These are phyloP conservation scores for Sitta carolinensis DNA, from an alignment of 2,797 vertebrate genomes.

Conservation along the genomic window DNA sequence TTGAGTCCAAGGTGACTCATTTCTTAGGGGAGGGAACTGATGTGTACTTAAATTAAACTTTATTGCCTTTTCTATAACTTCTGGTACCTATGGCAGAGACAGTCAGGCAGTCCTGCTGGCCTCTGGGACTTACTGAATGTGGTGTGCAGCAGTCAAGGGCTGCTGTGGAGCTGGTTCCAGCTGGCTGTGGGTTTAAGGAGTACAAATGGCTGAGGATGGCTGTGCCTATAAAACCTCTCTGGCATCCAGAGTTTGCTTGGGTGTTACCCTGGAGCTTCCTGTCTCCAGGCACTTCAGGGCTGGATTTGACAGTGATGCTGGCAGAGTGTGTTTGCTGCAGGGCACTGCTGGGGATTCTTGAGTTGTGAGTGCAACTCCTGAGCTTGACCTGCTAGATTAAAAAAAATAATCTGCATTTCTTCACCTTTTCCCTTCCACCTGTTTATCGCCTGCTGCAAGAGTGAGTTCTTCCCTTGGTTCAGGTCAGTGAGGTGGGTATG, in stretches of 20 bases:
- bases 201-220: background rate
- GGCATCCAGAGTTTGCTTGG: background rate
- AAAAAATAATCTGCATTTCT: background rate
- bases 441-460: background rate
- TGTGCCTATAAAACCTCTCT: background rate
- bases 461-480: background rate
- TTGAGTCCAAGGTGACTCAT: background rate
- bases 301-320: background rate
- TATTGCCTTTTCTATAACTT: background rate
- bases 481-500: background rate
- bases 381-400: background rate
- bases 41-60: background rate
- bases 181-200: background rate
- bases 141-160: accelerated
- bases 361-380: background rate
- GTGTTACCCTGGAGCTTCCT: background rate
- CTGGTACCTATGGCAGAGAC: background rate
- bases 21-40: background rate
- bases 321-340: background rate
- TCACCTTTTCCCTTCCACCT: background rate
- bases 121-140: background rate
- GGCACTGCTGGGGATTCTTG: background rate
- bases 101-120: background rate
- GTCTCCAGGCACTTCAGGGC: background rate
- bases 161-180: background rate